phyloP scores from a whole-genome alignment of 2,888 invertebrate genomes.

The Dasypolia templi region DNA sequence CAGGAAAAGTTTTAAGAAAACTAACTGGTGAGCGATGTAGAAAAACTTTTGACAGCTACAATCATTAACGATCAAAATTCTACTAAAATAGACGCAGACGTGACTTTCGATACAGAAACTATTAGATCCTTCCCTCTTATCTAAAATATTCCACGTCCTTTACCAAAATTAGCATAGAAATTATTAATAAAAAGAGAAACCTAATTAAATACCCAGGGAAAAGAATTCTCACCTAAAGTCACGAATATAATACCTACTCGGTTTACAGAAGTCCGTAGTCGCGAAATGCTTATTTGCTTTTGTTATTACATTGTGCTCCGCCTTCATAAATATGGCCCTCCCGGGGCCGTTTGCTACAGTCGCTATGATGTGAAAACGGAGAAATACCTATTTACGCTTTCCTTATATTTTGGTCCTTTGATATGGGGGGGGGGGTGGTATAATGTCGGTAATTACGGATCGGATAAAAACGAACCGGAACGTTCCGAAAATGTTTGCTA shows the following conservation, averaged over 20 bases:
- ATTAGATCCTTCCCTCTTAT: conserved; percentile 19
- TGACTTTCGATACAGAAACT: conserved; percentile 24
- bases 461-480: conserved; percentile 54
- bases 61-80: conserved; percentile 36
- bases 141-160: conserved; percentile 39
- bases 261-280: conserved; percentile 57
- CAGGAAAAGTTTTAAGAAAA: conserved; percentile 17
- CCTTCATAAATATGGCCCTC: conserved; percentile 73
- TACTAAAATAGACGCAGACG: conserved; percentile 6
- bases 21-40: conserved; percentile 9
- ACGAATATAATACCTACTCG: conserved; percentile 51
- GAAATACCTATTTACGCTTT: conserved; percentile 66
- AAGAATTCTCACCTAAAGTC: conserved; percentile 52
- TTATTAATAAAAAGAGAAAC: conserved; percentile 53
- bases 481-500: conserved; percentile 30
- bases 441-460: conserved; percentile 61
- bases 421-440: conserved; percentile 43
- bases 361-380: conserved; percentile 69
- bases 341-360: conserved; percentile 67
- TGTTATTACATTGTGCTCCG: conserved; percentile 70
- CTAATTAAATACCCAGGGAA: conserved; percentile 55
- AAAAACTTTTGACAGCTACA: conserved; percentile 33
- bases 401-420: conserved; percentile 65
- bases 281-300: conserved; percentile 74
- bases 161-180: conserved; percentile 48